Evolutionary conservation across 2,888 invertebrate species (phyloP), one percentile per base, ranked within the genome.

Genomic region (Nomada hirtipes): DNA sequence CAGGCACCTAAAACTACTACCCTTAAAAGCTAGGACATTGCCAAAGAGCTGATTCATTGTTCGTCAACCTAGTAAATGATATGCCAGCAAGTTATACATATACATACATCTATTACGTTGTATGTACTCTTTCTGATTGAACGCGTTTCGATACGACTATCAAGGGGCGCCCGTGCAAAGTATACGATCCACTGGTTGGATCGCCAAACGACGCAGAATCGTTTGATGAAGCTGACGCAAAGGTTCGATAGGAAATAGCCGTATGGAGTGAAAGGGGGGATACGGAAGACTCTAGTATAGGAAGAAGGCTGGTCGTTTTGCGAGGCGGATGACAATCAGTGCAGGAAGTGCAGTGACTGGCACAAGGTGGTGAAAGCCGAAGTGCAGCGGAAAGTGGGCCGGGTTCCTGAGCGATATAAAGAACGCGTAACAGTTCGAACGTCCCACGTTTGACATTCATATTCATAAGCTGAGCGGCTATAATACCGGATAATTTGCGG

Each of bases 291-390:
- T 55, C 4, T 18, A 53, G 52, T 11, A 50, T 52, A 63, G 50
- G 79, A 61, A 64, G 65, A 80, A 72, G 79, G 23, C 44, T 64
- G 44, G 60, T 29, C 57, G 68, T 83, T 83, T 82, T 80, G 71
- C 68, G 36, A 82, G 83, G 86, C 81, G 83, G 86, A 90, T 89
- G 91, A 92, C 91, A 93, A 93, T 93, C 92, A 93, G 93, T 93
- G 93, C 93, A 91, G 92, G 92, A 93, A 93, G 91, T 92, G 91
- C 93, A 93, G 89, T 92, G 91, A 92, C 93, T 92, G 92, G 92
- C 89, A 92, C 92, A 88, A 86, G 89, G 88, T 87, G 90, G 91
- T 92, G 91, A 92, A 92, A 92, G 92, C 91, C 91, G 90, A 91
- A 89, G 89, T 89, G 88, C 89, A 81, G 85, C 90, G 89, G 90